Base-by-base conservation (phyloP, 1,140 invertebrate genomes). In the Bombus pascuorum region DNA sequence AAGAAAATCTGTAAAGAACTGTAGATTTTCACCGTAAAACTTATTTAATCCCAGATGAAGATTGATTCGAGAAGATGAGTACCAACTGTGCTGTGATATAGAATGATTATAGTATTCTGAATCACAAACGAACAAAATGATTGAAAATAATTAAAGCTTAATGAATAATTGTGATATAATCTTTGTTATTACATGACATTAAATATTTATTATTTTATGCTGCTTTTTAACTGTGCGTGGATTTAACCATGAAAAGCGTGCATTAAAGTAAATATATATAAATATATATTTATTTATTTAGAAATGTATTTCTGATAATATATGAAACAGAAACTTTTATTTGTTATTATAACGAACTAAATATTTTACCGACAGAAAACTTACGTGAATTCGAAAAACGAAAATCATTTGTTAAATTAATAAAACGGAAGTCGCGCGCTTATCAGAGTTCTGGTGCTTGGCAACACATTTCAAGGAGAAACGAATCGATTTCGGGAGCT, bases 401-500 rank as follows among this genome's bases (percentile, higher is more conserved):
- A 13, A 25, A 25, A 34, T 68, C 66, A 34, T 68, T 68, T 10
- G 8, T 74, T 22, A 74, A 74, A 57, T 75, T 25, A 75, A 57
- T 22, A 75, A 37, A 57, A 53, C 15, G 25, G 8, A 57, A 57
- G 34, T 12, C 5, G 25, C 10, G 72, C 42, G 32, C 22, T 75
- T 75, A 75, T 75, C 74, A 75, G 34, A 28, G 10, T 37, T 10
- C 34, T 28, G 73, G 6, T 28, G 73, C 57, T 77, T 62, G 37
- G 53, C 13, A 77, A 77, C 75, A 57, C 34, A 62, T 77, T 62
- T 57, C 53, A 59, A 62, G 75, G 57, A 62, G 34, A 53, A 57
- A 12, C n/a, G 57, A 77, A 77, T 77, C 57, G 75, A 77, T 77
- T 62, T 77, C 75, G 75, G 34, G 1, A 15, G 25, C 57, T n/a